Conservation (phyloP, 2,888 invertebrate species). For the Lissocephala sabroskyi region DNA sequence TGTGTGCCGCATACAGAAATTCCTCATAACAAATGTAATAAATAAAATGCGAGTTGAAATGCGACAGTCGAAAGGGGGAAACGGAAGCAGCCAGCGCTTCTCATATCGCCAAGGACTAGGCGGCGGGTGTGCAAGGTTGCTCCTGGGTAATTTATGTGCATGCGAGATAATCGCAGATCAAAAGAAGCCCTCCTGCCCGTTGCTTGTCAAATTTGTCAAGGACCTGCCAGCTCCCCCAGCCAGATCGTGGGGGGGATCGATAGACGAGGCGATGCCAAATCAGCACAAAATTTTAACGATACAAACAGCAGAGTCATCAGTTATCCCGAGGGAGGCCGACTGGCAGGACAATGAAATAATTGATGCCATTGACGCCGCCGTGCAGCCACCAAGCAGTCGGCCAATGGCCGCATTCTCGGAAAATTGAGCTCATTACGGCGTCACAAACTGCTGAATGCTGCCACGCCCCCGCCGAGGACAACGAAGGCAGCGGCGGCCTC, state of each 20-base stretch:
- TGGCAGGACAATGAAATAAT: slow-evolving; percentile 62
- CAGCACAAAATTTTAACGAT: slow-evolving; percentile 55
- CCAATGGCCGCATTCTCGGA: slow-evolving; percentile 50
- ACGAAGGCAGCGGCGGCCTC: slow-evolving; percentile 31
- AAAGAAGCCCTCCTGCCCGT: too few relatives aligned
- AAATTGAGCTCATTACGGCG: slow-evolving; percentile 66
- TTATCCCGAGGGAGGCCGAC: slow-evolving; percentile 25
- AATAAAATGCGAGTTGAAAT: slow-evolving; percentile 63
- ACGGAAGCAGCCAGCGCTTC: too few relatives aligned
- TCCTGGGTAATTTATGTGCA: too few relatives aligned
- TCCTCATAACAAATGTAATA: slow-evolving; percentile 66
- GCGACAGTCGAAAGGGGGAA: slow-evolving; percentile 49
- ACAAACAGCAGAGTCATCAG: slow-evolving; percentile 63
- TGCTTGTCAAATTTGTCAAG: slow-evolving; percentile 67
- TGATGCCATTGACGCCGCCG: slow-evolving; percentile 67
- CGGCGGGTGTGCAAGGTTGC: too few relatives aligned
- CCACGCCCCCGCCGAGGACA: slow-evolving; percentile 46
- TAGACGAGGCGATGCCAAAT: slow-evolving; percentile 56
- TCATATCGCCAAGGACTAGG: too few relatives aligned
- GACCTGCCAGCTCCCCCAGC: too few relatives aligned
- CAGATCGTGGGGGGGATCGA: too few relatives aligned
- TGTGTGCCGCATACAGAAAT: slow-evolving; percentile 58
- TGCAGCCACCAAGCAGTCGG: slow-evolving; percentile 8
- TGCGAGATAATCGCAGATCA: too few relatives aligned
- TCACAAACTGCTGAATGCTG: slow-evolving; percentile 25